Percentiles rank a stretch among this genome's conserved stretches.
Conservation (phyloP, 2,113 vertebrate genomes). For the Nanorana parkeri region DNA sequence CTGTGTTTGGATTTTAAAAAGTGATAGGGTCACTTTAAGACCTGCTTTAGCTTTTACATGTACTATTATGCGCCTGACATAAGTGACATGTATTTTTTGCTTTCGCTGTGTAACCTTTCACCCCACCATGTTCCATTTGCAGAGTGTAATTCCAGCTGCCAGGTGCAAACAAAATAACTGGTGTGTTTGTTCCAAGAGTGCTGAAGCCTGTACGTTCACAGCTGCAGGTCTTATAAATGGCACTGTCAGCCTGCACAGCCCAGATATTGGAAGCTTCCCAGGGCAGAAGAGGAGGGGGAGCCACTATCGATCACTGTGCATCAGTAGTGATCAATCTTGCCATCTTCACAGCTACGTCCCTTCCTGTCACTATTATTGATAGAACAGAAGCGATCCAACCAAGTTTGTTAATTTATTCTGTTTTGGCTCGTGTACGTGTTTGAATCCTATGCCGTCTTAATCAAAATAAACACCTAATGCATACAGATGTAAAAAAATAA, state of each 20-base stretch:
- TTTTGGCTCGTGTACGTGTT: conserved; percentile 33
- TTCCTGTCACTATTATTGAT: conserved; percentile 66
- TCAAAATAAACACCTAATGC: neutral
- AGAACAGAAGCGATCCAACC: conserved; percentile 64
- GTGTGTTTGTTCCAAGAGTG: conserved; percentile 60
- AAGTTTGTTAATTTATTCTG: conserved; percentile 50
- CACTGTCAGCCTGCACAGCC: conserved; percentile 68
- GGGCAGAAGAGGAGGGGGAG: conserved; percentile 77
- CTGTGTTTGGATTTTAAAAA: too few relatives aligned
- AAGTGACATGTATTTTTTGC: neutral
- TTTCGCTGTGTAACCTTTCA: neutral
- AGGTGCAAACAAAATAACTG: conserved; percentile 74
- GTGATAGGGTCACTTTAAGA: too few relatives aligned
- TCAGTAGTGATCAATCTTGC: conserved; percentile 78
- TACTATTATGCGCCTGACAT: neutral
- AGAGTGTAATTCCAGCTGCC: conserved; percentile 65
- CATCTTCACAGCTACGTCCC: conserved; percentile 66
- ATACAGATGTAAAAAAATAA: neutral
- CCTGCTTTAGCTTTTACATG: too few relatives aligned
- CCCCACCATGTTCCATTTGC: neutral
- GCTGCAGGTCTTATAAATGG: conserved; percentile 70
- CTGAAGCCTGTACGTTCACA: conserved; percentile 66
- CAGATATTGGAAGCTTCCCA: conserved; percentile 76
- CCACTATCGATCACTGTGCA: conserved; percentile 78
- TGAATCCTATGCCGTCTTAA: conserved; percentile 13